These are phyloP conservation scores for Chrysolina haemoptera DNA, from an alignment of 2,888 invertebrate species.

Conservation along the genomic window DNA sequence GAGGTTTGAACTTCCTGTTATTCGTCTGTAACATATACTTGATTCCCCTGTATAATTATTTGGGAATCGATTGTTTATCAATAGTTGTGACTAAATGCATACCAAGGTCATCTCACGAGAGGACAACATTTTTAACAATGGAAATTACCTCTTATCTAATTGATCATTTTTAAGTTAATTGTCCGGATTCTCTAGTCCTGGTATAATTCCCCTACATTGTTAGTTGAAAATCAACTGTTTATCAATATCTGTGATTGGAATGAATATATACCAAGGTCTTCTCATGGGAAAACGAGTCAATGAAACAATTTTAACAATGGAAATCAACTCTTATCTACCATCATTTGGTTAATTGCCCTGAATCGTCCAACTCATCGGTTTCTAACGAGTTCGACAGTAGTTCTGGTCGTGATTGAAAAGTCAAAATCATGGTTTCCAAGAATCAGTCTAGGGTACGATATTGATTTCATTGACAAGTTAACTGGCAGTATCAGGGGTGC, in stretches of 20 bases:
- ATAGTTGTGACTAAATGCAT: neutral
- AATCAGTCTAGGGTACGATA: slow-evolving; percentile 1
- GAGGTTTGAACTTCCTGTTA: too few relatives aligned
- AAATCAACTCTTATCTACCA: neutral
- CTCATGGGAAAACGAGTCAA: neutral
- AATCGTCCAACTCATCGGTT: neutral
- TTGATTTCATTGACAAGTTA: neutral
- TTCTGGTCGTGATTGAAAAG: neutral
- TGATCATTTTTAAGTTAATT: slow-evolving; percentile 11
- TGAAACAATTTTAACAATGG: slow-evolving; percentile 7
- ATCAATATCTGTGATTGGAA: neutral
- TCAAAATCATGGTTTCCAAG: slow-evolving; percentile 7
- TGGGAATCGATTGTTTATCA: slow-evolving; percentile 3
- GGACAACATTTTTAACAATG: neutral
- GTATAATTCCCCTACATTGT: too few relatives aligned
- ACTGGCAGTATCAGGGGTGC: neutral
- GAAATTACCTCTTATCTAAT: neutral
- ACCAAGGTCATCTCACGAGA: slow-evolving; percentile 1
- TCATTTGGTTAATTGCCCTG: neutral
- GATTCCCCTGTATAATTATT: too few relatives aligned
- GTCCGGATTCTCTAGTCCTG: neutral
- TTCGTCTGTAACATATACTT: too few relatives aligned
- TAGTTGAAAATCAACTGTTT: neutral
- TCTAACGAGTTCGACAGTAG: slow-evolving; percentile 2
- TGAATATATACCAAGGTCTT: neutral